Base-by-base conservation (phyloP, 2,113 vertebrate species). In the Melanerpes aurifrons region DNA sequence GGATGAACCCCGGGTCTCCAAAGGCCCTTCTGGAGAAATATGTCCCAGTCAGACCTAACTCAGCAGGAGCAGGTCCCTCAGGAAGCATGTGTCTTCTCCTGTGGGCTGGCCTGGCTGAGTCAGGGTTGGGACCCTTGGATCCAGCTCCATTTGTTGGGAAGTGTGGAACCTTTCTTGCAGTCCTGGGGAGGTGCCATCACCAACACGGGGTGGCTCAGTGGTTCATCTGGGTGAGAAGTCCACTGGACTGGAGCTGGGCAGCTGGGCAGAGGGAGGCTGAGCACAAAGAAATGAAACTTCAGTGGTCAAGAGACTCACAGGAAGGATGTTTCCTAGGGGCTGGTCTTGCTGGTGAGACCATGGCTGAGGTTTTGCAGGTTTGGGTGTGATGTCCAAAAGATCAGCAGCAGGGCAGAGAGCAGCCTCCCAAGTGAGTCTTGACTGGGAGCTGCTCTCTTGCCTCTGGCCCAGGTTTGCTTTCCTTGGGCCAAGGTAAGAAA, bases 181-280 rank as follows among this genome's bases (percentile, higher is more conserved):
- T 67, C 40, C 47, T 45, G 37, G 26, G 37, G 47, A 66, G 75
- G 26, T n/a, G 15, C 25, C 3, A 28, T 82, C 56, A 26, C 47
- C 19, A 47, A 16, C 56, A 40, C 0, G 1, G 31, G 11, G n/a
- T 67, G 32, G 8, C n/a, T 75, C 47, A 28, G 45, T 4, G 4
- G 61, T 20, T 50, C 17, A 24, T 50, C 21, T 13, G 29, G 37
- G 31, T 43, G 63, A 54, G 57, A 50, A 74, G 43, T 45, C 43
- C 43, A 16, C 43, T 53, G 50, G 22, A 10, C 48, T 77, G 47
- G 45, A 69, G 24, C 45, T 75, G 54, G 56, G 17, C 28, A 48
- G 9, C 10, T 6, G 73, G 32, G 12, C 37, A 87, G 69, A 43
- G 29, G 12, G 45, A 40, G 40, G 21, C 74, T 66, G n/a, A 71